Percentiles rank a stretch among this genome's conserved stretches.
Conservation (phyloP, 2,113 vertebrate species). For the Ammodytes marinus region DNA sequence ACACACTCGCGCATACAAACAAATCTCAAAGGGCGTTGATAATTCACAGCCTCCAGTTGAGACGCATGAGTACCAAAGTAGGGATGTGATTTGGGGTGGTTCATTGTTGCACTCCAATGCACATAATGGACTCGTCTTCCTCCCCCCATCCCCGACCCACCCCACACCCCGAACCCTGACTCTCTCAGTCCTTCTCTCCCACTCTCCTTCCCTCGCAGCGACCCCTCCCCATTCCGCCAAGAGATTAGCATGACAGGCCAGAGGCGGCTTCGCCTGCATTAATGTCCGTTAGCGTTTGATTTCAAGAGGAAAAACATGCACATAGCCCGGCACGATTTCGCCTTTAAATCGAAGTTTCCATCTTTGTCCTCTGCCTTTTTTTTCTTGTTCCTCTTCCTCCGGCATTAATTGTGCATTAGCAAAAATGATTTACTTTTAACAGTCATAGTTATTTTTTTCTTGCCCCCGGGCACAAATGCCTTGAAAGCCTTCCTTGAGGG, state of each 20-base stretch:
- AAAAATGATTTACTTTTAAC: constrained; percentile 99
- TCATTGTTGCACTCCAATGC: constrained; percentile 89
- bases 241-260: constrained; percentile 89
- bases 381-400: constrained; percentile 88
- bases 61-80: constrained; percentile 83
- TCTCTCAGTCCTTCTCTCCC: constrained; percentile 34
- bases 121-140: constrained; percentile 87
- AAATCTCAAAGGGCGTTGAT: constrained; percentile 76
- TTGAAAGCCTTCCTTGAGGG: constrained; percentile 99
- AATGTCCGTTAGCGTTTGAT: constrained; percentile 88
- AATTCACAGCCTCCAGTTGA: constrained; percentile 88
- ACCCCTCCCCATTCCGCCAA: constrained; percentile 85
- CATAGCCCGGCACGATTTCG: constrained; percentile 90
- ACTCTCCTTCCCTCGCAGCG: constrained; percentile 55
- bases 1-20: constrained; percentile 66
- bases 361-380: constrained; percentile 88
- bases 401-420: constrained; percentile 99
- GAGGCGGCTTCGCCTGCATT: constrained; percentile 86
- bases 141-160: constrained; percentile 9
- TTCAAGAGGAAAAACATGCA: constrained; percentile 82
- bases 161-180: constrained; percentile 27
- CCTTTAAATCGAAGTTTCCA: constrained; percentile 96
- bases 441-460: constrained; percentile 99
- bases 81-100: constrained; percentile 88
- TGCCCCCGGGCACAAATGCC: constrained; percentile 98